Evolutionary conservation across 2,888 invertebrate genomes (phyloP).

Genomic region (Boloria selene): DNA sequence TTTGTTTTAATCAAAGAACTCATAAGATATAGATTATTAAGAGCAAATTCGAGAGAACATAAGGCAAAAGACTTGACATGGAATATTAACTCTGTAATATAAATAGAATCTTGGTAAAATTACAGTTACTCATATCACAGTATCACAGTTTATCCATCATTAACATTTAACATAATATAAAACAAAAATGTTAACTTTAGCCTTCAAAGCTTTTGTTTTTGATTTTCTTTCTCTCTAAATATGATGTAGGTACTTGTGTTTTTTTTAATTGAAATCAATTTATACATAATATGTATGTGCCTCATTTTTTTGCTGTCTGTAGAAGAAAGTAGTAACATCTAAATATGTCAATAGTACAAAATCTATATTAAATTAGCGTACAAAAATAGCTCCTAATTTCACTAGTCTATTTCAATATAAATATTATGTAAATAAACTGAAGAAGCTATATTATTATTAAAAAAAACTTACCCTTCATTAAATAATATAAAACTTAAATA

Average conservation of each 20-base stretch:
- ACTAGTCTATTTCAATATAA: conserved; percentile 24
- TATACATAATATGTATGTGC: too few relatives aligned
- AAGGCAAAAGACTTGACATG: too few relatives aligned
- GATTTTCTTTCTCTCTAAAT: too few relatives aligned
- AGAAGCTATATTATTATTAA: conserved; percentile 1
- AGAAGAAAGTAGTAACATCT: conserved; percentile 1
- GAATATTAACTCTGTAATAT: too few relatives aligned
- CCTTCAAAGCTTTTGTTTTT: not conserved
- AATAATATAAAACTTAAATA: conserved; percentile 7
- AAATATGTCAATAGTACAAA: conserved; percentile 21
- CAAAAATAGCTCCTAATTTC: conserved; percentile 36
- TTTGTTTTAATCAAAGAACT: too few relatives aligned
- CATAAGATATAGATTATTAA: too few relatives aligned
- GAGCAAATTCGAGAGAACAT: too few relatives aligned
- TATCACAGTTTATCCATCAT: conserved; percentile 24
- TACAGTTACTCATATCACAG: conserved; percentile 6
- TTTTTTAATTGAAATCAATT: too few relatives aligned
- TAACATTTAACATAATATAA: not conserved
- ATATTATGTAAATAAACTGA: conserved; percentile 13
- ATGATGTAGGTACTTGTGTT: too few relatives aligned
- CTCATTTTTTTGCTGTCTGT: not conserved
- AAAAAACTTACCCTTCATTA: not conserved
- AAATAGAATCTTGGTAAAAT: too few relatives aligned
- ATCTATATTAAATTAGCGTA: conserved; percentile 23
- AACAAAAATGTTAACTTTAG: not conserved